phyloP scores from a whole-genome alignment of 2,888 invertebrate genomes.

The Drosophila helvetica region DNA sequence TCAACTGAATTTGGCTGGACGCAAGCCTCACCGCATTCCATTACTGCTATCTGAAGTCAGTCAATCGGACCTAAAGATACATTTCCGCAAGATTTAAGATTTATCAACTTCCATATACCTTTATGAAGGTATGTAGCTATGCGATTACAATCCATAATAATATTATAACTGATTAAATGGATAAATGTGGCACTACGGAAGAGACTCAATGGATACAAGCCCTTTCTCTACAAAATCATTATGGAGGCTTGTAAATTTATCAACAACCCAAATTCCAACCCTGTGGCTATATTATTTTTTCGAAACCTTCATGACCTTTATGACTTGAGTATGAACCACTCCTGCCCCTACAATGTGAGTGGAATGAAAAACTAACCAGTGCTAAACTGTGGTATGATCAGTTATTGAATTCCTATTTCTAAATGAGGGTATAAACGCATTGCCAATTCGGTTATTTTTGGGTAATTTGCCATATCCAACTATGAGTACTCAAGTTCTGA shows the following conservation, averaged over 20 bases:
- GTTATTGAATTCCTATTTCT: too few relatives aligned
- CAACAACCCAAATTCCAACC: not conserved
- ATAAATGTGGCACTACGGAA: not conserved
- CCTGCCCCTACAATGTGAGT: slow-evolving; percentile 14
- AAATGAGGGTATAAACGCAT: too few relatives aligned
- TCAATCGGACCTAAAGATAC: slow-evolving; percentile 21
- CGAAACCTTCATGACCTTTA: not conserved
- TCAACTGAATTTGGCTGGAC: too few relatives aligned
- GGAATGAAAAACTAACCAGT: too few relatives aligned
- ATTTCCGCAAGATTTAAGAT: not conserved
- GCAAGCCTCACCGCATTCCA: too few relatives aligned
- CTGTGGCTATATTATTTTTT: not conserved
- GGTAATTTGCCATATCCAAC: too few relatives aligned
- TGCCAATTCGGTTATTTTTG: too few relatives aligned
- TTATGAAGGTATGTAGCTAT: not conserved
- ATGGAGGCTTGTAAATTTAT: not conserved
- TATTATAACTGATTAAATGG: too few relatives aligned
- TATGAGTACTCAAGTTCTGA: too few relatives aligned
- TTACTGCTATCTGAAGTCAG: slow-evolving; percentile 8
- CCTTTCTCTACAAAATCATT: not conserved
- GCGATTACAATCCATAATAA: too few relatives aligned
- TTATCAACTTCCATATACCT: not conserved
- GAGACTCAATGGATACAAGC: not conserved
- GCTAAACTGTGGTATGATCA: too few relatives aligned
- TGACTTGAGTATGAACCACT: slow-evolving; percentile 9